Percentiles rank a stretch among this genome's conserved stretches.
Conservation (phyloP, 2,797 vertebrate genomes). For the Fratercula arctica region DNA sequence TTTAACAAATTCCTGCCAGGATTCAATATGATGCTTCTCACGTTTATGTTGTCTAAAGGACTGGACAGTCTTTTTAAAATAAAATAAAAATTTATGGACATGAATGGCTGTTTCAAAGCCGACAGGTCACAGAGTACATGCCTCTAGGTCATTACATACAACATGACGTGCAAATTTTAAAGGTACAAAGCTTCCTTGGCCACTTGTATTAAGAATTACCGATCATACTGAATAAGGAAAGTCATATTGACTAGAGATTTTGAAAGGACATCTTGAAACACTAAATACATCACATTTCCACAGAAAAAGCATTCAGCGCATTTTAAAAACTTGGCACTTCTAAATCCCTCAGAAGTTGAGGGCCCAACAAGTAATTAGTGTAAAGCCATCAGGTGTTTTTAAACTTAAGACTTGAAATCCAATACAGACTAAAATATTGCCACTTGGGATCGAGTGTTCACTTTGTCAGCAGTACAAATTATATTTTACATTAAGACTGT, state of each 20-base stretch:
- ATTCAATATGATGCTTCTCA: background rate
- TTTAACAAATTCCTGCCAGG: slow-evolving; percentile 5
- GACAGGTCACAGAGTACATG: background rate
- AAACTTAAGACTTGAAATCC: background rate
- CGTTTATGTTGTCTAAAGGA: background rate
- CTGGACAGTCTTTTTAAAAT: background rate
- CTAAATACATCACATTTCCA: background rate
- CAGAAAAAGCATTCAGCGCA: background rate
- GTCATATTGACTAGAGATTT: background rate
- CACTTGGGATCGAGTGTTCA: accelerated
- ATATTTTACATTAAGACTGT: background rate
- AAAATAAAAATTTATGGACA: background rate
- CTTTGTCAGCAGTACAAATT: background rate
- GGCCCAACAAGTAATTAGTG: background rate
- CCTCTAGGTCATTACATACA: background rate
- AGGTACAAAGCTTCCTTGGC: background rate
- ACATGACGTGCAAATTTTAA: background rate
- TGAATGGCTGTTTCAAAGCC: background rate
- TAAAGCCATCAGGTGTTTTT: background rate
- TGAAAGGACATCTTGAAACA: background rate
- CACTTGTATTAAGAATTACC: background rate
- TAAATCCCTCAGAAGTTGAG: background rate
- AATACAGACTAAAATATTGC: background rate
- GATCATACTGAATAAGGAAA: background rate
- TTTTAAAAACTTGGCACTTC: background rate